Evolutionary conservation across 2,797 vertebrate species (phyloP), one percentile per base, ranked within the genome.

Genomic region (Helostoma temminkii): DNA sequence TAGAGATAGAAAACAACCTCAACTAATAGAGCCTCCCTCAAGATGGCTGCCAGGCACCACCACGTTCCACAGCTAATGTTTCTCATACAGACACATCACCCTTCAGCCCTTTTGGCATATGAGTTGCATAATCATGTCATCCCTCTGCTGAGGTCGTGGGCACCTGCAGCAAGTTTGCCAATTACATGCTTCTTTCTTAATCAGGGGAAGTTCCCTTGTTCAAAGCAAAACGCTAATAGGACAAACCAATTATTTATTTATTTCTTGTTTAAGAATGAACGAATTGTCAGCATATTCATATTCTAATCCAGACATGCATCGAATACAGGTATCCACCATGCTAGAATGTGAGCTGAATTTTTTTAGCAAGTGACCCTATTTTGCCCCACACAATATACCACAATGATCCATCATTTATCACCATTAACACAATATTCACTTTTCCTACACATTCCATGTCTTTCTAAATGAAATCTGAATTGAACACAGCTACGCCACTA

Each of bases 1-100:
- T 70, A 48, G 56, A 88, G 91, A 93, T 91, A 89, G 85, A 90
- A 86, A 80, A 83, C 76, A 84, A 81, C 78, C 78, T 88, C 48
- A 50, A 78, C 84, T 81, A 81, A 88, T 79, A 82, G 62, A 88
- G 84, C 73, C 74, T 86, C 78, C 59, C 67, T 80, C 66, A 88
- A 90, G 91, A 92, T 91, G 90, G 89, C 89, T 83, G 87, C 83
- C 68, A 83, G 87, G 81, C 75, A 64, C 11, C 48, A 4, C 63
- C 80, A 25, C 21, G 47, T 78, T 76, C 76, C 76, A 41, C 59
- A 21, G 70, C 76, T 76, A 76, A 82, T 56, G 66, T 75, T 80
- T 88, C 75, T 60, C 74, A 74, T 8, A 30, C 37, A 79, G 71
- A 77, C 60, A 24, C 63, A 66, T 71, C 56, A 30, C 21, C 10